phyloP scores from a whole-genome alignment of 2,797 vertebrate species.

The Tachyglossus aculeatus region DNA sequence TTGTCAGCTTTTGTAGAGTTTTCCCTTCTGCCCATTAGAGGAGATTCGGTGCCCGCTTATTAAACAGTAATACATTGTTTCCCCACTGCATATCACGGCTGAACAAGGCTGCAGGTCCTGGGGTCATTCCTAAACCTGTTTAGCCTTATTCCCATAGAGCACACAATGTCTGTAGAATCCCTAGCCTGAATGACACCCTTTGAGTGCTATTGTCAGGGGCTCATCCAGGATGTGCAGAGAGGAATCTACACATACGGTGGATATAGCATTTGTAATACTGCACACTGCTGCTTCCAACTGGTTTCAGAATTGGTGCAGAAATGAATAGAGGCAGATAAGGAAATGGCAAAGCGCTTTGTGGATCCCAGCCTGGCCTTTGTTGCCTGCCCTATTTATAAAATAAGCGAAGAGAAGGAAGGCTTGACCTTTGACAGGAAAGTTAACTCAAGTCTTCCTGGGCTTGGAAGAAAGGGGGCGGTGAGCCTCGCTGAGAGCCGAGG shows the following conservation, averaged over 20 bases:
- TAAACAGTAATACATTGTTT: slow-evolving; percentile 36
- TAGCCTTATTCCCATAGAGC: slow-evolving; percentile 46
- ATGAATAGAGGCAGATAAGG: background rate
- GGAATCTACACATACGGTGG: slow-evolving; percentile 32
- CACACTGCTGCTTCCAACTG: slow-evolving; percentile 34
- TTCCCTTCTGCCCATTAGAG: slow-evolving; percentile 49
- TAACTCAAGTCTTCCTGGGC: background rate
- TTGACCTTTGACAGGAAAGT: background rate
- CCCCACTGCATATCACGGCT: slow-evolving; percentile 34
- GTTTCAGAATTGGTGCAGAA: slow-evolving; percentile 1
- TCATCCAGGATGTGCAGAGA: slow-evolving; percentile 40
- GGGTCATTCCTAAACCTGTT: slow-evolving; percentile 35
- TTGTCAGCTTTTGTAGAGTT: slow-evolving; percentile 73
- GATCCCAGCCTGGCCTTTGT: background rate
- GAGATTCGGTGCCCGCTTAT: slow-evolving; percentile 49
- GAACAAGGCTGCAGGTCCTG: slow-evolving; percentile 43
- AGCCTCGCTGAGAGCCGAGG: background rate
- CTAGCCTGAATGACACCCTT: slow-evolving; percentile 54
- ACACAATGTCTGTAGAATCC: slow-evolving; percentile 54
- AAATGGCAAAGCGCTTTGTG: background rate
- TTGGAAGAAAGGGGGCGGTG: no score
- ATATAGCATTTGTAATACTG: slow-evolving; percentile 24
- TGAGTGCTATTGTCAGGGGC: slow-evolving; percentile 46
- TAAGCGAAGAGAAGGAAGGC: background rate
- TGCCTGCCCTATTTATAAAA: background rate